Evolutionary conservation across 1,140 invertebrate species (phyloP).

Genomic region (Agrypnia vestita): DNA sequence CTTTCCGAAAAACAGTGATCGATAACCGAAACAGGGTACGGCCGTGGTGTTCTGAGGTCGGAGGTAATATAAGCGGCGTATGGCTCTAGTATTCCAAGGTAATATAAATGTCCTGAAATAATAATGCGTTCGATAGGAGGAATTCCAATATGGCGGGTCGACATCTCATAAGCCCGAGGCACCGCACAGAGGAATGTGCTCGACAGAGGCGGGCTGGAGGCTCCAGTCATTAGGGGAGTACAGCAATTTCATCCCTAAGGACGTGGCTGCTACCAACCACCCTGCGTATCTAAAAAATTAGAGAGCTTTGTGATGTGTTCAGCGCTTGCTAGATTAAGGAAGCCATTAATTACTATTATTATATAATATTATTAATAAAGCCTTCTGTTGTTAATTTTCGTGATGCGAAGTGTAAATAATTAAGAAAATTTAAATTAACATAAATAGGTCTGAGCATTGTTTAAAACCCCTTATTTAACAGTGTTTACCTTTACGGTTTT

Average conservation of each 20-base stretch:
- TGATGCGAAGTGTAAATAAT: too few relatives aligned
- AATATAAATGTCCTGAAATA: constrained; percentile 46
- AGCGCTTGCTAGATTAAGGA: too few relatives aligned
- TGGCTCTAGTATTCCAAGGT: constrained; percentile 29
- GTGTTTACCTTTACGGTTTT: too few relatives aligned
- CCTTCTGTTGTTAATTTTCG: too few relatives aligned
- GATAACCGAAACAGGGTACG: constrained; percentile 6
- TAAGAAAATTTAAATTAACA: too few relatives aligned
- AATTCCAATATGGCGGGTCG: constrained; percentile 45
- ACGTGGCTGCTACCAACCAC: too few relatives aligned
- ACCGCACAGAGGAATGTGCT: constrained; percentile 19
- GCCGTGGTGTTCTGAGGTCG: background rate
- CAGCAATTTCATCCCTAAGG: constrained; percentile 10
- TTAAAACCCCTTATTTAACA: too few relatives aligned
- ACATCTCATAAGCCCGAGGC: constrained; percentile 39
- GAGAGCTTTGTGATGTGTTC: too few relatives aligned
- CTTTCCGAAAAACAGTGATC: constrained; percentile 10
- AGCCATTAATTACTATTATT: too few relatives aligned
- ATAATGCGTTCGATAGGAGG: constrained; percentile 46
- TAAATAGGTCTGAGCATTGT: too few relatives aligned
- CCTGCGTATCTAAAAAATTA: too few relatives aligned
- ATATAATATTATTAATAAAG: too few relatives aligned
- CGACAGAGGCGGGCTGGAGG: constrained; percentile 8
- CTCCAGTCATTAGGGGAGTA: background rate
- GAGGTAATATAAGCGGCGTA: constrained; percentile 6